Percentiles rank a stretch among this genome's conserved stretches.
phyloP scores from a whole-genome alignment of 2,113 vertebrate genomes.

The Zonotrichia leucophrys region DNA sequence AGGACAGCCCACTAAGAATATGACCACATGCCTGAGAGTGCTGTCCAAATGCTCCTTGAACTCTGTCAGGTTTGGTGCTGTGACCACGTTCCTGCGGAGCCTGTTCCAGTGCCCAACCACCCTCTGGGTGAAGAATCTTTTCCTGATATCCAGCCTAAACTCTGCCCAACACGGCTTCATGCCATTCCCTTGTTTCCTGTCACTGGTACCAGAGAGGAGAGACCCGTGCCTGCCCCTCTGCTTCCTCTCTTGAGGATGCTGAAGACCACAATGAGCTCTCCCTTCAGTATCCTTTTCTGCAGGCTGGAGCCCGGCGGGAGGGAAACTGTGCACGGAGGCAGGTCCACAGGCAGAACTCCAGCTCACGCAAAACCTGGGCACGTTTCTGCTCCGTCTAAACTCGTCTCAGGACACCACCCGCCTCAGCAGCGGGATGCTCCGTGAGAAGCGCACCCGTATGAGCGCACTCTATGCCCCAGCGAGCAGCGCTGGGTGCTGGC shows the following conservation, averaged over 20 bases:
- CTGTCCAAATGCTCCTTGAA: background rate
- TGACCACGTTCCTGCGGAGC: background rate
- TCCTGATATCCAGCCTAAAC: background rate
- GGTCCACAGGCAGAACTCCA: background rate
- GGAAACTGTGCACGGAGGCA: background rate
- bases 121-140: background rate
- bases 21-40: rapidly evolving
- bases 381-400: rapidly evolving
- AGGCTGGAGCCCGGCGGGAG: background rate
- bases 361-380: rapidly evolving
- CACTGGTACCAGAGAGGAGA: background rate
- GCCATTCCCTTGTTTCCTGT: background rate
- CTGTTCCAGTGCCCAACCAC: background rate
- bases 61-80: background rate
- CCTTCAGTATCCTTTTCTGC: too few species aligned
- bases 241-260: background rate
- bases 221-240: background rate
- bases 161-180: background rate
- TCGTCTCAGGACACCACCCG: rapidly evolving
- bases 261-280: background rate
- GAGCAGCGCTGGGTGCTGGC: background rate
- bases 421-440: rapidly evolving
- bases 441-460: rapidly evolving
- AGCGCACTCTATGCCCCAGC: rapidly evolving
- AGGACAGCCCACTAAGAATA: background rate